Evolutionary conservation across 2,797 vertebrate genomes (phyloP).

Genomic region (Lepidocolaptes lacrymiger): DNA sequence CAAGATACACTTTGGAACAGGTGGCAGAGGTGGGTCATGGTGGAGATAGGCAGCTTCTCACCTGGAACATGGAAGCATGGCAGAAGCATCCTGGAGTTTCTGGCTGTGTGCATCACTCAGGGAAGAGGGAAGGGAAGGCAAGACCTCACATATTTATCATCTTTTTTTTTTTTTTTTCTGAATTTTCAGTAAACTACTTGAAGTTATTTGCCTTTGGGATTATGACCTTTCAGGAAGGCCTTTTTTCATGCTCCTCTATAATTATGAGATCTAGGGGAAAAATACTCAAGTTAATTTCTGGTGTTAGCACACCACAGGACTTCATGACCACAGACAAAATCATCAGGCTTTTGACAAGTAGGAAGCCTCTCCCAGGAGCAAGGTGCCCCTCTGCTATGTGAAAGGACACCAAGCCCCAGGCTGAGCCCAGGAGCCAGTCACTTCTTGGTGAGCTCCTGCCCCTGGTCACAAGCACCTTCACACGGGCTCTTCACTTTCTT

Average conservation of each 20-base stretch:
- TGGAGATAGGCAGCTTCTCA: neutral
- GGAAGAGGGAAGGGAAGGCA: neutral
- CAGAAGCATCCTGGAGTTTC: neutral
- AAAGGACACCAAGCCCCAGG: neutral
- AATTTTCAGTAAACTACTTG: neutral
- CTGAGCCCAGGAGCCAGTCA: neutral
- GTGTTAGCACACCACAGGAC: neutral
- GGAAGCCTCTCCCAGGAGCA: neutral
- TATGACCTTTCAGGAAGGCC: neutral
- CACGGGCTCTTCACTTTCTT: neutral
- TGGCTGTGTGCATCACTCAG: accelerated
- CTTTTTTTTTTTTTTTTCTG: neutral
- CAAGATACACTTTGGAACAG: neutral
- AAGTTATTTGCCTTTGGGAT: neutral
- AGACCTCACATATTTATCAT: neutral
- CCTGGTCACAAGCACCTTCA: neutral
- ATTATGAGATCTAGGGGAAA: neutral
- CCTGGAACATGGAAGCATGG: neutral
- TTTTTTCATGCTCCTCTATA: neutral
- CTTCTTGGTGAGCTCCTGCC: neutral
- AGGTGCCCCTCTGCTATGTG: accelerated
- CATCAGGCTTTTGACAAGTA: neutral
- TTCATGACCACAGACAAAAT: neutral
- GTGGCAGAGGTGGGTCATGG: neutral
- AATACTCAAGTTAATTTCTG: neutral